Evolutionary conservation across 2,113 vertebrate genomes (phyloP), one percentile per base, ranked within the genome.

Genomic region (Capricornis sumatraensis): DNA sequence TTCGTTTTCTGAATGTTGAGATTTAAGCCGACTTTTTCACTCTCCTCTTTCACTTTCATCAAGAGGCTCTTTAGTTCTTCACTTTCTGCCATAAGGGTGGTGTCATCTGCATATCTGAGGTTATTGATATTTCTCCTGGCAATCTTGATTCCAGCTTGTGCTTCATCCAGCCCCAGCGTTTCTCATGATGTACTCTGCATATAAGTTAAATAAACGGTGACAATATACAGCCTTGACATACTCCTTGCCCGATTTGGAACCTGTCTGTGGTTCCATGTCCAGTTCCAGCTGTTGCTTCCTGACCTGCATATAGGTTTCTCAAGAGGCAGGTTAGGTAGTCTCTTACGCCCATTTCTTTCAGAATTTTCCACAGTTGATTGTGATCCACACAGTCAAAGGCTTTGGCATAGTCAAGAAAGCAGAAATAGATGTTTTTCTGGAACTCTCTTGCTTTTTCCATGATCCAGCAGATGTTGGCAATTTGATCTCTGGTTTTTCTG

Each of bases 271-370:
- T 64, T 64, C 15, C 60, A 33, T 8, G 30, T 64, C 2, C 60
- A 33, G 60, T 64, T 64, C 30, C 16, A 64, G 33, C 60, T 33
- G 15, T 64, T 33, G 60, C 30, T 64, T 64, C 60, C 30, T 64
- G 14, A 64, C 6, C 60, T 64, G 30, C 30, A 16, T 33, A 64
- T 7, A 33, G 60, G 15, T 64, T 64, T 64, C 60, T 64, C 60
- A 33, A 15, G 30, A 33, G 60, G 30, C 60, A 62, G 15, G 14
- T 62, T 28, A 62, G 14, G 60, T 33, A 14, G 30, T 16, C 30
- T 33, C 30, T 0, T 16, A 33, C 0, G 0, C 30, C 60, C 14
- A 16, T 64, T 3, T 64, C 60, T 64, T 64, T 1, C 6, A 64
- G 60, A 64, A 16, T 33, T 64, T 0, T 64, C 60, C 30, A 64